These are phyloP conservation scores for Anthonomus grandis DNA, from an alignment of 1,140 invertebrate genomes.

Conservation along the genomic window DNA sequence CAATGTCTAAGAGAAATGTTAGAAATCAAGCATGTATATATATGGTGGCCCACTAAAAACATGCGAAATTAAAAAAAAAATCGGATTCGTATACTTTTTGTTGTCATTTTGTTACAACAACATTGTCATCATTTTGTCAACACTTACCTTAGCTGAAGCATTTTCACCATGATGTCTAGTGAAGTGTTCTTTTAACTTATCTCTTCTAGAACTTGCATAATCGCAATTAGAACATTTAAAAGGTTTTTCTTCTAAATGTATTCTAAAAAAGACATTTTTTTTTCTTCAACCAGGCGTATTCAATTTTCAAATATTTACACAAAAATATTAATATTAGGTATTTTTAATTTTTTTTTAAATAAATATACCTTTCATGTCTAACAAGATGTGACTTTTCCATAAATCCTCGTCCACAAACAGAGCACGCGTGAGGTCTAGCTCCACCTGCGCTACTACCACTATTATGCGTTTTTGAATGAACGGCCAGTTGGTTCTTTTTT, in stretches of 20 bases:
- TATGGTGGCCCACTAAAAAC: no score
- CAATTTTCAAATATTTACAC: no score
- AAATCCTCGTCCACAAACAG: constrained; percentile 61
- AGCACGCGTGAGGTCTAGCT: constrained; percentile 60
- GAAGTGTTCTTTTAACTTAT: constrained; percentile 68
- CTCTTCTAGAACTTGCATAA: constrained; percentile 61
- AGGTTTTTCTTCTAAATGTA: constrained; percentile 61
- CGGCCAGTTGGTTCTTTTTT: constrained; percentile 64
- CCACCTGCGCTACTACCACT: constrained; percentile 39
- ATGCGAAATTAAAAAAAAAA: no score
- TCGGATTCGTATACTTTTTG: no score
- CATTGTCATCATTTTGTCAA: no score
- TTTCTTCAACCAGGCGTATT: no score
- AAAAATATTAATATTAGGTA: not conserved
- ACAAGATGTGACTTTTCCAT: constrained; percentile 66
- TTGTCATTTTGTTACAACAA: no score
- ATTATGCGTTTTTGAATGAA: constrained; percentile 62
- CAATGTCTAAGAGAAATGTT: no score
- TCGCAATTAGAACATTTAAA: constrained; percentile 62
- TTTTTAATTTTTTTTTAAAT: not conserved
- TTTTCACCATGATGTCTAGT: constrained; percentile 60
- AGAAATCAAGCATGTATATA: no score
- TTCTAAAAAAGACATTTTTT: constrained; percentile 36
- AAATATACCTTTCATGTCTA: constrained; percentile 53
- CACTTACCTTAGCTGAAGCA: constrained; percentile 51